phyloP scores from a whole-genome alignment of 2,888 invertebrate species.

The Sialis fuliginosa region DNA sequence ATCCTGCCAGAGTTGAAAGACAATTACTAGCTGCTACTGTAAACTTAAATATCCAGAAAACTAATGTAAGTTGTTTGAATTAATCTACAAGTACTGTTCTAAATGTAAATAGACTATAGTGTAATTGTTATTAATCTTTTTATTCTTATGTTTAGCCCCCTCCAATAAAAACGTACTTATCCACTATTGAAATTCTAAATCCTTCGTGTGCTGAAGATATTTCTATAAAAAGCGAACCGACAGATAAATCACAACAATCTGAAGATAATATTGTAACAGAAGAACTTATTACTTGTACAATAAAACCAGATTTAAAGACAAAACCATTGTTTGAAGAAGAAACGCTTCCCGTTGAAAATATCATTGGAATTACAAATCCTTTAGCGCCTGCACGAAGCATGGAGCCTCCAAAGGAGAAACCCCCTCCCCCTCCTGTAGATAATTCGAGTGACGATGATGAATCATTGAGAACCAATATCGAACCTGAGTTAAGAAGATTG shows the following conservation, averaged over 20 bases:
- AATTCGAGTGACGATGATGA: constrained; percentile 24
- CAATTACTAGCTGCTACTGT: not conserved
- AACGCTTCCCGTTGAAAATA: constrained; percentile 31
- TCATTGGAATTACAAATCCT: constrained; percentile 8
- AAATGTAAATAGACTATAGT: no score
- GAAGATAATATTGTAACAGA: not conserved
- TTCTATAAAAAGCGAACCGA: not conserved
- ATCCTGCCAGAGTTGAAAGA: constrained; percentile 7
- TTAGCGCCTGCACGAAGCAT: constrained; percentile 12
- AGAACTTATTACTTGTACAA: constrained; percentile 2
- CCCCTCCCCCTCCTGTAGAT: constrained; percentile 61
- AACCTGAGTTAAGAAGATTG: constrained; percentile 39
- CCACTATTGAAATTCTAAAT: not conserved
- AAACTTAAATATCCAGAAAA: no score
- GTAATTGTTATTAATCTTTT: no score
- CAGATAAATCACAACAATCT: constrained; percentile 1
- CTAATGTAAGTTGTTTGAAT: no score
- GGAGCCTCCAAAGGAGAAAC: constrained; percentile 46
- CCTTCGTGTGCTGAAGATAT: not conserved
- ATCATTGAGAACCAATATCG: constrained; percentile 23
- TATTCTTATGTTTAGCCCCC: not conserved
- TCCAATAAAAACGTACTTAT: constrained; percentile 4
- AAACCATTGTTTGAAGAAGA: constrained; percentile 28
- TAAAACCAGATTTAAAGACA: constrained; percentile 1
- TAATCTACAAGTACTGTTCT: no score